Conservation (phyloP, 2,113 vertebrate species). For the Ailuropoda melanoleuca region DNA sequence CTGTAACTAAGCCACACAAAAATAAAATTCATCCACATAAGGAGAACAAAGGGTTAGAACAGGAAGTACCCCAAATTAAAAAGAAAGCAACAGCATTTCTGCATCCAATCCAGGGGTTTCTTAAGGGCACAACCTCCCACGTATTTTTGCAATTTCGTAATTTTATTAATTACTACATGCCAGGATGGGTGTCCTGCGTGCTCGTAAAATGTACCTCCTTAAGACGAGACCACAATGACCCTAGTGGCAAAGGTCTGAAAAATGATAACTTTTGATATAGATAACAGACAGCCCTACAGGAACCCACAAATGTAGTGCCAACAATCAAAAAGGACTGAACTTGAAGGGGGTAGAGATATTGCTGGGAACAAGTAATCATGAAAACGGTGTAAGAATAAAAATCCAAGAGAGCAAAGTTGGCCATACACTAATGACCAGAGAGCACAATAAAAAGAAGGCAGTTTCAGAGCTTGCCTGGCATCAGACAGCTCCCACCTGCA, state of each 20-base stretch:
- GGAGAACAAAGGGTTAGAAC: slow-evolving; percentile 36
- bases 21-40: slow-evolving; percentile 34
- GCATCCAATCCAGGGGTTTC: background rate
- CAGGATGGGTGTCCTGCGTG: background rate
- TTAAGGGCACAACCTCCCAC: background rate
- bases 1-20: slow-evolving; percentile 42
- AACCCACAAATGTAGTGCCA: slow-evolving; percentile 16
- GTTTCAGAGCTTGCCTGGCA: slow-evolving; percentile 54
- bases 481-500: slow-evolving; percentile 53
- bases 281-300: background rate
- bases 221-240: background rate
- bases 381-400: slow-evolving; percentile 56
- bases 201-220: background rate
- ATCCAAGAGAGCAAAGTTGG: slow-evolving; percentile 38
- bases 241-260: slow-evolving; percentile 29
- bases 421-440: slow-evolving; percentile 47
- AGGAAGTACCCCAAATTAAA: slow-evolving; percentile 37
- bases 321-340: slow-evolving; percentile 43
- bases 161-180: slow-evolving; percentile 45
- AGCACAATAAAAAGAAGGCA: slow-evolving; percentile 54
- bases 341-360: slow-evolving; percentile 22
- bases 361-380: slow-evolving; percentile 32
- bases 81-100: slow-evolving; percentile 15
- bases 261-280: background rate
- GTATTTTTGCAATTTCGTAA: background rate